Percentiles rank a stretch among this genome's conserved stretches.
These are phyloP conservation scores for Trachemys scripta DNA, from an alignment of 2,113 vertebrate genomes.

Conservation along the genomic window DNA sequence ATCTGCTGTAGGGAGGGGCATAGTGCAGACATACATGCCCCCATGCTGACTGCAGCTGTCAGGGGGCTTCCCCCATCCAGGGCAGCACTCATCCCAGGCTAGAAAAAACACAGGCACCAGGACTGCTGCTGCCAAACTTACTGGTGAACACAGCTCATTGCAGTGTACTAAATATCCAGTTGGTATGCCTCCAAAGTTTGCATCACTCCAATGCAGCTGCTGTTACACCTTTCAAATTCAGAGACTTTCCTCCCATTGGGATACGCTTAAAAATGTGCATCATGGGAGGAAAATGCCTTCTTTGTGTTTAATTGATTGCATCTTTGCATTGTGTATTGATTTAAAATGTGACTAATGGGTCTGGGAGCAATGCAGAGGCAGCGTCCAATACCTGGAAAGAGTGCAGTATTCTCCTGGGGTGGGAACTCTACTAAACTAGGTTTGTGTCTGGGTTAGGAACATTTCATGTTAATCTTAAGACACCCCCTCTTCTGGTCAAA, in stretches of 20 bases:
- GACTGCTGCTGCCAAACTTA: neutral
- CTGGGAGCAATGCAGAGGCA: neutral
- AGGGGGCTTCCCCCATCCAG: neutral
- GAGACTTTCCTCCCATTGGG: neutral
- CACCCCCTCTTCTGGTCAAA: neutral
- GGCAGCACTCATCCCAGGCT: neutral
- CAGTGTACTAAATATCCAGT: neutral
- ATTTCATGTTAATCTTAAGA: neutral
- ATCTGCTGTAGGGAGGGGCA: neutral
- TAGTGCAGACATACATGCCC: neutral
- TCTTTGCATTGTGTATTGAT: neutral
- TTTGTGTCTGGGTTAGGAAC: neutral
- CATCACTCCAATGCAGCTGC: neutral
- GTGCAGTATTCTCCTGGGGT: neutral
- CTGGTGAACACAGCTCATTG: neutral
- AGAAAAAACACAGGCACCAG: neutral
- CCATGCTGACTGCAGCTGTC: neutral
- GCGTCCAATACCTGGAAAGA: neutral
- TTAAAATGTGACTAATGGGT: neutral
- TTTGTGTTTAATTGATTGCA: neutral
- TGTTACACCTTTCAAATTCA: neutral
- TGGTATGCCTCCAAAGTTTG: too few species aligned
- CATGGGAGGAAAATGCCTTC: neutral
- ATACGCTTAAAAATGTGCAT: neutral
- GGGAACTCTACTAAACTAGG: neutral